Conservation (phyloP, 2,888 invertebrate species). For the Anoplius nigerrimus region DNA sequence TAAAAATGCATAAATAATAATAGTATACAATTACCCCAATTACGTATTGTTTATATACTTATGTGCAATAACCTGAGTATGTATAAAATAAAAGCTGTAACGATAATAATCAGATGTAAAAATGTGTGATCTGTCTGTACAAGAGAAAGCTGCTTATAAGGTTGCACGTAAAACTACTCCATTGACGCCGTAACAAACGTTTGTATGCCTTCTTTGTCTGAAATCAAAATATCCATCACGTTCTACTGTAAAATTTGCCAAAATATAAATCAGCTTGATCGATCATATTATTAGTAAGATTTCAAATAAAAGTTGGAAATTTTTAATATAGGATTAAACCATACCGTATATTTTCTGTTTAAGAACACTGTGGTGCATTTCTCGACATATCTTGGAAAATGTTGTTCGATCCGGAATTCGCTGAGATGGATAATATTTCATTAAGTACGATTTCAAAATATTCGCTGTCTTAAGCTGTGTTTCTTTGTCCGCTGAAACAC, state of each 20-base stretch:
- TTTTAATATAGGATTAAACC: neutral
- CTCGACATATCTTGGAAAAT: conserved; percentile 62
- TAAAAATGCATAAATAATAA: no score
- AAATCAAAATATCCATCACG: conserved; percentile 64
- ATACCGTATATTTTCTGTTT: conserved; percentile 61
- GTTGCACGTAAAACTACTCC: neutral
- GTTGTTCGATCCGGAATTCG: conserved; percentile 63
- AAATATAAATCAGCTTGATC: neutral
- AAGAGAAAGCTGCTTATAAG: neutral
- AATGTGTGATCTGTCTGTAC: no score
- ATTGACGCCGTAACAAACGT: conserved; percentile 77
- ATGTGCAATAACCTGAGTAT: no score
- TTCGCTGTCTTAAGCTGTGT: conserved; percentile 57
- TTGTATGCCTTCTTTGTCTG: conserved; percentile 81
- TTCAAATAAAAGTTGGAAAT: conserved; percentile 10
- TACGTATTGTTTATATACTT: no score
- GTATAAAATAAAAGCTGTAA: no score
- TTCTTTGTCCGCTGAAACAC: conserved; percentile 51
- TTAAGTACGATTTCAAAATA: conserved; percentile 63
- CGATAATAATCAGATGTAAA: no score
- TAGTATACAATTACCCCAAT: no score
- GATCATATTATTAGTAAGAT: no score
- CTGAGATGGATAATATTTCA: conserved; percentile 62
- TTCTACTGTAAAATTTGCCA: neutral
- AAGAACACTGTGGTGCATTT: conserved; percentile 60